These are phyloP conservation scores for Drosophila falleni DNA, from an alignment of 2,888 invertebrate genomes.

Conservation along the genomic window DNA sequence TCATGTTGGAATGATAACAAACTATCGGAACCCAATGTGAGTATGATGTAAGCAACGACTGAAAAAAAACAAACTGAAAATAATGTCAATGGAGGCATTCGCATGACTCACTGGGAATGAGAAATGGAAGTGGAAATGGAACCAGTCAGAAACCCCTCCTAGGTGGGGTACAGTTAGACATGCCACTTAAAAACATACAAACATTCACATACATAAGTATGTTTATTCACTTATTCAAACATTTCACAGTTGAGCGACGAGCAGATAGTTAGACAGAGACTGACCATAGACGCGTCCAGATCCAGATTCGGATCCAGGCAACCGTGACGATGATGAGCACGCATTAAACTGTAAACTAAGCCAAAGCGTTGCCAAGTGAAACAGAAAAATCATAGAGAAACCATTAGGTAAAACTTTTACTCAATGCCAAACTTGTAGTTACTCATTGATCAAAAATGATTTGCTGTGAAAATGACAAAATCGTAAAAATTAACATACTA, in stretches of 20 bases:
- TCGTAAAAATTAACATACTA: neutral
- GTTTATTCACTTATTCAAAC: constrained; percentile 5
- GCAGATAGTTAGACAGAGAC: constrained; percentile 38
- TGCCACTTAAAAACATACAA: constrained; percentile 15
- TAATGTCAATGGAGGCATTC: constrained; percentile 22
- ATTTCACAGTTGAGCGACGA: constrained; percentile 66
- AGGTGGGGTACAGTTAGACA: constrained; percentile 53
- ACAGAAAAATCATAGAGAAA: constrained; percentile 14
- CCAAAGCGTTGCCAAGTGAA: constrained; percentile 37
- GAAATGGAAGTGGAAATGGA: constrained; percentile 12
- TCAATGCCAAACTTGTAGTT: constrained; percentile 1
- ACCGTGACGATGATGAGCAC: constrained; percentile 59
- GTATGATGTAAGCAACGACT: constrained; percentile 50
- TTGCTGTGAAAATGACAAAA: neutral
- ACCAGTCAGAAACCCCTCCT: constrained; percentile 1
- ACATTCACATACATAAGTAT: neutral
- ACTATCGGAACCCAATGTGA: constrained; percentile 42
- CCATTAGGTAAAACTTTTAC: neutral
- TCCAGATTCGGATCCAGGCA: constrained; percentile 33
- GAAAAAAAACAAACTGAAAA: constrained; percentile 1
- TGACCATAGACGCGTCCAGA: constrained; percentile 60
- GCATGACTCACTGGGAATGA: constrained; percentile 36
- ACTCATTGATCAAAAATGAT: neutral
- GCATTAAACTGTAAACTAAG: constrained; percentile 35
- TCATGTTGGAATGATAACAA: constrained; percentile 52